Evolutionary conservation across 2,113 vertebrate genomes (phyloP).

Genomic region (Tamias sibiricus): DNA sequence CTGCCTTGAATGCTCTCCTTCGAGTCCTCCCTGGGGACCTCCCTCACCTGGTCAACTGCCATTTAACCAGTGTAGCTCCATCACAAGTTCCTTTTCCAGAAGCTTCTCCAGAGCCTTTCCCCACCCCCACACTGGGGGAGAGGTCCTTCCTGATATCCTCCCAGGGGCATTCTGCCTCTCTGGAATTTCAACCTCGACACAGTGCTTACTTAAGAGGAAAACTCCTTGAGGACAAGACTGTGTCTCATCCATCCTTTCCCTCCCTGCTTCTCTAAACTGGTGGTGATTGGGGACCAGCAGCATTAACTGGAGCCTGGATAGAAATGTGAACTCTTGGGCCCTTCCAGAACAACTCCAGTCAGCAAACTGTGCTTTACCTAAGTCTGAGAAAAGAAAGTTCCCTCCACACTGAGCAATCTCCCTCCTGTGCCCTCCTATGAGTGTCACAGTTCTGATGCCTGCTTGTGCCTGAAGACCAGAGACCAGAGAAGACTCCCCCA

Average conservation of each 20-base stretch:
- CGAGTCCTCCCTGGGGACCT: not conserved
- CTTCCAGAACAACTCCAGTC: not conserved
- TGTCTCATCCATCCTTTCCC: not conserved
- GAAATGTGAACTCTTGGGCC: not conserved
- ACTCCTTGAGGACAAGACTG: not conserved
- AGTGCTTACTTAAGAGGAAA: not conserved
- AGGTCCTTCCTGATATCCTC: not conserved
- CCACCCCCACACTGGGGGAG: not conserved
- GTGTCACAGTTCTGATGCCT: not conserved
- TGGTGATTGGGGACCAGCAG: not conserved
- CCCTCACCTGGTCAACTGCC: not conserved
- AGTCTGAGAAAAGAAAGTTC: no score
- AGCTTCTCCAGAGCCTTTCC: not conserved
- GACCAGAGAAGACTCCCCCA: no score
- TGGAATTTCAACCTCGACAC: not conserved
- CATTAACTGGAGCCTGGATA: not conserved
- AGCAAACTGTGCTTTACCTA: not conserved
- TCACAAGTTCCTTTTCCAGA: not conserved
- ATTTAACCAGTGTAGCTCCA: not conserved
- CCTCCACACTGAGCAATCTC: no score
- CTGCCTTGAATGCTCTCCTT: not conserved
- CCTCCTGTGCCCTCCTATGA: no score
- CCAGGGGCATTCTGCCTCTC: not conserved
- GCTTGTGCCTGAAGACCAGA: not conserved
- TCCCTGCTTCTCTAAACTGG: not conserved